phyloP scores from a whole-genome alignment of 2,888 invertebrate genomes.

The Oxytorus armatus region DNA sequence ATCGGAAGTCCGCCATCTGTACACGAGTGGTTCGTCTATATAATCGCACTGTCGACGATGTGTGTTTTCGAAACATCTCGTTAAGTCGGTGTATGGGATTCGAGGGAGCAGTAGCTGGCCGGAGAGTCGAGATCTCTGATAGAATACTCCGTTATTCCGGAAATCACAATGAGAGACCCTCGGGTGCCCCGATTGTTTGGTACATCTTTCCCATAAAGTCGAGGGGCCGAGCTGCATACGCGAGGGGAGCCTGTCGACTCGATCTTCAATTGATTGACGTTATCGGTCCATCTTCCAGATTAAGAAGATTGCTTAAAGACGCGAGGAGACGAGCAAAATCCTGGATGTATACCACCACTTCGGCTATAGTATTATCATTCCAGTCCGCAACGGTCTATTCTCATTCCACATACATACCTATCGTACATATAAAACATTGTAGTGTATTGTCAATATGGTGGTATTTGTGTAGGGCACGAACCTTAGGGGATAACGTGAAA shows the following conservation, averaged over 20 bases:
- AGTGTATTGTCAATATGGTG: background rate
- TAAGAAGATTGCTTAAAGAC: conserved; percentile 79
- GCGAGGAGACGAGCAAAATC: conserved; percentile 42
- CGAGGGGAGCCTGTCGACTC: conserved; percentile 72
- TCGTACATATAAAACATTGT: background rate
- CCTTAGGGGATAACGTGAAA: background rate
- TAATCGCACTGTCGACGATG: conserved; percentile 34
- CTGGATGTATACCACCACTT: conserved; percentile 2
- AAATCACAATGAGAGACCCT: conserved; percentile 75
- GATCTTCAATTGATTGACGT: conserved; percentile 83
- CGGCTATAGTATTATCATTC: conserved; percentile 18
- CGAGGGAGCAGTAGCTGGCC: conserved; percentile 15
- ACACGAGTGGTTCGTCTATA: conserved; percentile 4
- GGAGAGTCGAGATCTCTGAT: conserved; percentile 61
- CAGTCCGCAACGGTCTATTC: conserved; percentile 4
- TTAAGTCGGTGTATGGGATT: conserved; percentile 23
- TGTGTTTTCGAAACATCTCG: conserved; percentile 54
- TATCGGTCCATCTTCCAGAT: conserved; percentile 82
- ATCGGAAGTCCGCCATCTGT: background rate
- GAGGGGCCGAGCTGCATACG: conserved; percentile 48
- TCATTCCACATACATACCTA: background rate
- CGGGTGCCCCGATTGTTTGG: conserved; percentile 78
- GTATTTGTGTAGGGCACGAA: background rate
- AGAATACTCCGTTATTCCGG: conserved; percentile 75
- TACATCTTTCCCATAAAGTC: conserved; percentile 78